Percentiles rank a stretch among this genome's conserved stretches.
Conservation (phyloP, 2,113 vertebrate species). For the Fregetta grallaria region DNA sequence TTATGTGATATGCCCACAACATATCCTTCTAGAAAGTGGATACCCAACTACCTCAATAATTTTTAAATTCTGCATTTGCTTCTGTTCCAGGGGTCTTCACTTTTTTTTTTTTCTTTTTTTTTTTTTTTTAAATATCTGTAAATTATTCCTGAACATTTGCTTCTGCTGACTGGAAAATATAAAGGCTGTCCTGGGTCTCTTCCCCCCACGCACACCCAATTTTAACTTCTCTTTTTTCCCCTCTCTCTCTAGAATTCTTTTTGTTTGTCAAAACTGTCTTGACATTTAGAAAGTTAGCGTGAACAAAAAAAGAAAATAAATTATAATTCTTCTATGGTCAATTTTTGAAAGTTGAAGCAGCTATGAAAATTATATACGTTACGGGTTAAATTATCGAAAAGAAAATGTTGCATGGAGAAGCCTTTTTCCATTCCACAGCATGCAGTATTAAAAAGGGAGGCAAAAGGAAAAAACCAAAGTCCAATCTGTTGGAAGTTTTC, state of each 20-base stretch:
- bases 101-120: background rate
- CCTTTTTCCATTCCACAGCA: background rate
- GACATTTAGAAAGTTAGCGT: background rate
- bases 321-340: background rate
- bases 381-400: background rate
- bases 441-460: background rate
- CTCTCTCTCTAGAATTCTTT: background rate
- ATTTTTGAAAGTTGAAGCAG: background rate
- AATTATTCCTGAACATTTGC: background rate
- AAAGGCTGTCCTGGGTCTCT: background rate
- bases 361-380: background rate
- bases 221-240: background rate
- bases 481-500: background rate
- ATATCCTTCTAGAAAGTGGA: background rate
- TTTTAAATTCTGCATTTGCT: background rate
- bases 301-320: background rate
- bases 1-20: rapidly evolving
- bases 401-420: background rate
- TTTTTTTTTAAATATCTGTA: background rate
- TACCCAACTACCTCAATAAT: background rate
- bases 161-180: background rate
- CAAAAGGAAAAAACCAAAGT: background rate
- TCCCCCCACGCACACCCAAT: background rate
- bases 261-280: background rate
- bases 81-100: background rate